Conservation (phyloP, 2,888 invertebrate genomes). For the Drosophila eohydei region DNA sequence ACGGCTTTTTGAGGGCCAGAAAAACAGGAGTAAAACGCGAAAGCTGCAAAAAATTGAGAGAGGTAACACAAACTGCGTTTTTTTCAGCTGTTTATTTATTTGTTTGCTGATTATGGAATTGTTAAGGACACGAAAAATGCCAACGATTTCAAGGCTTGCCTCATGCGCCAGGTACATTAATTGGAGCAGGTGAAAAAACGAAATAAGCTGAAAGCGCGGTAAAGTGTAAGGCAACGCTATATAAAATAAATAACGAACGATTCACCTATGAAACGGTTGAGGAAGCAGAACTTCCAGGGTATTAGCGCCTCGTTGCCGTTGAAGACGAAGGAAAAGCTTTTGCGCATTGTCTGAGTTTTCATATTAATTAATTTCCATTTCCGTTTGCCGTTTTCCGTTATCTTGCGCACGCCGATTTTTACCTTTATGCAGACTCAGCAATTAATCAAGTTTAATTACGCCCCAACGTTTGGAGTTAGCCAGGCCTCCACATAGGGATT, state of each 20-base stretch:
- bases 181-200: conserved; percentile 57
- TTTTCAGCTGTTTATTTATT: conserved; percentile 68
- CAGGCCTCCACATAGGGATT: conserved; percentile 28
- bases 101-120: conserved; percentile 62
- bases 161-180: conserved; percentile 31
- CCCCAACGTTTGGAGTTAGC: conserved; percentile 44
- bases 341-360: conserved; percentile 45
- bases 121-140: conserved; percentile 36
- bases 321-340: conserved; percentile 15
- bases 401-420: conserved; percentile 73
- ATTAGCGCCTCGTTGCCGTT: conserved; percentile 13
- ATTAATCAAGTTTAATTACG: conserved; percentile 83
- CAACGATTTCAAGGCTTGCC: conserved; percentile 24
- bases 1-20: conserved; percentile 14
- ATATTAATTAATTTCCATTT: conserved; percentile 76
- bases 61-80: conserved; percentile 15
- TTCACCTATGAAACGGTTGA: too few relatives aligned
- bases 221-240: not conserved
- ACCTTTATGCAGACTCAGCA: conserved; percentile 76
- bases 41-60: conserved; percentile 45
- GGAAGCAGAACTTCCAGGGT: conserved; percentile 4
- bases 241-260: not conserved
- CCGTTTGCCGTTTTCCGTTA: conserved; percentile 58
- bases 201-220: not conserved
- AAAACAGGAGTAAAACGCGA: conserved; percentile 5